Percentiles rank a stretch among this genome's conserved stretches.
Conservation (phyloP, 2,113 vertebrate species). For the Benitochromis conjunctus region DNA sequence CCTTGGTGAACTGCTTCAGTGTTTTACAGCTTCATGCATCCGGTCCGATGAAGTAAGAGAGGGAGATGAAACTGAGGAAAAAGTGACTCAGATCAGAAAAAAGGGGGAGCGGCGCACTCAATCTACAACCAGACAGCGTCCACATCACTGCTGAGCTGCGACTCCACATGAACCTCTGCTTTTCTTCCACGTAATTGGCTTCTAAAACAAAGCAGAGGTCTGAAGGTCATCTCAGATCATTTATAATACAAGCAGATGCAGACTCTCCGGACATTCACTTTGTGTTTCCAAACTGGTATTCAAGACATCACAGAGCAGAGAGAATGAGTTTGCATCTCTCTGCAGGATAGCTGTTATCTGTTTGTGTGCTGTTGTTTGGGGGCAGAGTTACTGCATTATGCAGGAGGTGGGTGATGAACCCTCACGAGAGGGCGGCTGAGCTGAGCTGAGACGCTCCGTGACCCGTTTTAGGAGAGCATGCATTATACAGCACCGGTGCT, state of each 20-base stretch:
- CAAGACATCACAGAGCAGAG: not conserved
- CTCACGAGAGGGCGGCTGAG: not conserved
- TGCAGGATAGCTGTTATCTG: not conserved
- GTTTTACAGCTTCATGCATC: fast-evolving
- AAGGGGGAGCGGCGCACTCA: not conserved
- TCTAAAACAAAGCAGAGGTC: not conserved
- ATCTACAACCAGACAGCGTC: not conserved
- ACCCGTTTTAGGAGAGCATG: not conserved
- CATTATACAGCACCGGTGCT: conserved; percentile 9
- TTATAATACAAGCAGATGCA: not conserved
- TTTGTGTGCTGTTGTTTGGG: not conserved
- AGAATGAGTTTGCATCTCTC: not conserved
- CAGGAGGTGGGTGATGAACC: conserved; percentile 20
- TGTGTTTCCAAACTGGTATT: not conserved
- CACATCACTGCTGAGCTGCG: not conserved
- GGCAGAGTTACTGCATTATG: conserved; percentile 16
- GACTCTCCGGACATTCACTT: not conserved
- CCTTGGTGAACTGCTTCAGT: not conserved
- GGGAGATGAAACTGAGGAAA: not conserved
- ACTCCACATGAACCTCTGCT: not conserved
- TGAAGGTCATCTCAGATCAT: not conserved
- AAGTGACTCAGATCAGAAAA: not conserved
- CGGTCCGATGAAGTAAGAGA: not conserved
- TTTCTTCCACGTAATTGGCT: conserved; percentile 19
- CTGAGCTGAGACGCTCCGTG: not conserved